These are phyloP conservation scores for Scaptodrosophila lebanonensis DNA, from an alignment of 1,140 invertebrate genomes.

Conservation along the genomic window DNA sequence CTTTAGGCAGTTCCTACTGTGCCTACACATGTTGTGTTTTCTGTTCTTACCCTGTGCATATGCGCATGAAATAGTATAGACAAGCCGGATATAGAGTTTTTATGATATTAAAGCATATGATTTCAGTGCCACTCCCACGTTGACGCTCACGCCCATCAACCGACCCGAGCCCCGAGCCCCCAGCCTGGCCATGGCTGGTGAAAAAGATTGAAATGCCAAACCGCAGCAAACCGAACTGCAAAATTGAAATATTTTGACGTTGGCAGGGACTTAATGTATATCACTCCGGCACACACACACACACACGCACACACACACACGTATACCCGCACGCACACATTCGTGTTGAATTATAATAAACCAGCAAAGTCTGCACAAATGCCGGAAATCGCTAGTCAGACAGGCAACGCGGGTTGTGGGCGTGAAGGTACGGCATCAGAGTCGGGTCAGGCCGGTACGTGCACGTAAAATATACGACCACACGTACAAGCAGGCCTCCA, in stretches of 20 bases:
- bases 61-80: constrained; percentile 58
- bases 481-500: constrained; percentile 54
- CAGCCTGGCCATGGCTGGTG: constrained; percentile 1
- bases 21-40: too few species aligned
- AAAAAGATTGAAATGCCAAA: constrained; percentile 60
- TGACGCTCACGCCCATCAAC: constrained; percentile 3
- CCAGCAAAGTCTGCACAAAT: constrained; percentile 64
- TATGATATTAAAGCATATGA: constrained; percentile 37
- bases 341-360: constrained; percentile 74
- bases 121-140: too few species aligned
- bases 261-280: constrained; percentile 45
- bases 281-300: constrained; percentile 17
- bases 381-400: constrained; percentile 68
- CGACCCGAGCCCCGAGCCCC: too few species aligned
- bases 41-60: constrained; percentile 13
- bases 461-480: constrained; percentile 65
- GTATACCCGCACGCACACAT: constrained; percentile 18
- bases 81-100: constrained; percentile 54
- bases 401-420: too few species aligned
- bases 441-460: constrained; percentile 1
- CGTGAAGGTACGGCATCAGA: neutral
- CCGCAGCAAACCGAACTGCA: constrained; percentile 60
- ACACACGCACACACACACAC: constrained; percentile 10
- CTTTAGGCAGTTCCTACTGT: too few species aligned
- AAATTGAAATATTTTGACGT: constrained; percentile 73